Conservation (phyloP, 1,140 invertebrate genomes). For the Sinonovacula constricta region DNA sequence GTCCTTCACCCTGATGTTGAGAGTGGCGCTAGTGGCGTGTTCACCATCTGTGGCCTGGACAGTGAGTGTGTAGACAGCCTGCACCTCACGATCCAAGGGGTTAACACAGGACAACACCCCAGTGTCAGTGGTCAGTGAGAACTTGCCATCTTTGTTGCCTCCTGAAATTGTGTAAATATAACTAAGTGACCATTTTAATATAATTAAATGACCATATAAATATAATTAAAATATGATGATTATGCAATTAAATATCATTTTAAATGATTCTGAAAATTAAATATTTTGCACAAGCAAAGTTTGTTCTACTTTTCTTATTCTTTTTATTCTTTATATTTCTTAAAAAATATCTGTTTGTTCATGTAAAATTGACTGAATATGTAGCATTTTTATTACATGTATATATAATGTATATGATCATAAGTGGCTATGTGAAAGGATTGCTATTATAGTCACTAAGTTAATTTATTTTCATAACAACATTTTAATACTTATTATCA, state of each 20-base stretch:
- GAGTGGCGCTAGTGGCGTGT: slow-evolving; percentile 24
- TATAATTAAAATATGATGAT: slow-evolving; percentile 99
- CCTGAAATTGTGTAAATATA: slow-evolving; percentile 83
- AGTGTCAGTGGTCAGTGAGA: slow-evolving; percentile 91
- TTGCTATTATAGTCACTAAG: no score
- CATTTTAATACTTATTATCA: no score
- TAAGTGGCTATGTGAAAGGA: no score
- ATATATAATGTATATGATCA: no score
- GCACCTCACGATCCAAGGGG: slow-evolving; percentile 89
- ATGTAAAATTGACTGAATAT: slow-evolving; percentile 75
- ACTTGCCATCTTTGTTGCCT: slow-evolving; percentile 79
- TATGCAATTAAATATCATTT: slow-evolving; percentile 99
- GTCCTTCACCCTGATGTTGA: slow-evolving; percentile 60
- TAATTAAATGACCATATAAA: slow-evolving; percentile 97
- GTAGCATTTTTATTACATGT: no score
- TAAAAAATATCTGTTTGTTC: slow-evolving; percentile 83
- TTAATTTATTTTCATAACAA: no score
- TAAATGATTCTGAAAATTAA: slow-evolving; percentile 82
- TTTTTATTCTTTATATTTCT: slow-evolving; percentile 94
- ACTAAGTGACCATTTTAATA: slow-evolving; percentile 98
- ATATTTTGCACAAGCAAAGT: slow-evolving; percentile 79
- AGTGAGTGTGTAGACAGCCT: slow-evolving; percentile 87
- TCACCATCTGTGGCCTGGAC: slow-evolving; percentile 85
- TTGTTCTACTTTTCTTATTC: slow-evolving; percentile 93
- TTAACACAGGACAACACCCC: slow-evolving; percentile 56